Evolutionary conservation across 2,888 invertebrate genomes (phyloP), one percentile per base, ranked within the genome.

Genomic region (Drosophila limbata): DNA sequence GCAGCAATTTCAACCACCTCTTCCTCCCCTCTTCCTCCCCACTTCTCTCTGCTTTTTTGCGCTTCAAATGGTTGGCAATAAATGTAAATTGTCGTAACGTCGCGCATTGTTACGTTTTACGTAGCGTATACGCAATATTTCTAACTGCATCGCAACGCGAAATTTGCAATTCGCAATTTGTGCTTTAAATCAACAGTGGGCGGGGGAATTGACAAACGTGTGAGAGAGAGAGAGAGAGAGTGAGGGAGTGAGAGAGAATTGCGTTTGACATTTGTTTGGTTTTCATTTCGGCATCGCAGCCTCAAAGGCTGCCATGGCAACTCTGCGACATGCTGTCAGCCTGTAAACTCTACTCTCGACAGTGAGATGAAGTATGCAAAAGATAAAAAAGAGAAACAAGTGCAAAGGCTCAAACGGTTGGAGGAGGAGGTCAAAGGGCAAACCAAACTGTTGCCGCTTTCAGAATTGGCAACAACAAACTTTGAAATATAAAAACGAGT

Each of bases 261-360:
- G 79, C 52, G 73, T 25, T 25, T 75, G 87, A 77, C 84, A 84
- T 88, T 88, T 84, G 84, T 84, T 88, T 84, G 87, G 87, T 86
- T 84, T 84, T 88, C 87, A 84, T 84, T 84, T 84, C 73, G 59
- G 21, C 50, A 53, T 45, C 52, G 68, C 40, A 45, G 69, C 61
- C 42, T 76, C 75, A 76, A 76, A 76, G 75, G 77, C 52, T 75
- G 69, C 77, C 87, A 86, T 86, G 84, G 84, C 65, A 69, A 71
- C 28, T 28, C 28, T 64, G 66, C 65, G 72, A 61, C 64, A 65
- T 51, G 15, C 69, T 55, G 31, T 71, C 67, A 50, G 48, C n/a
- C 39, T 31, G 39, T 33, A 44, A 9, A 25, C 13, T 10, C 15
- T 28, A 37, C 59, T n/a, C n/a, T 10, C 17, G 31, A 39, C 52